phyloP scores from a whole-genome alignment of 2,797 vertebrate species.

The Sebastes flavidus region DNA sequence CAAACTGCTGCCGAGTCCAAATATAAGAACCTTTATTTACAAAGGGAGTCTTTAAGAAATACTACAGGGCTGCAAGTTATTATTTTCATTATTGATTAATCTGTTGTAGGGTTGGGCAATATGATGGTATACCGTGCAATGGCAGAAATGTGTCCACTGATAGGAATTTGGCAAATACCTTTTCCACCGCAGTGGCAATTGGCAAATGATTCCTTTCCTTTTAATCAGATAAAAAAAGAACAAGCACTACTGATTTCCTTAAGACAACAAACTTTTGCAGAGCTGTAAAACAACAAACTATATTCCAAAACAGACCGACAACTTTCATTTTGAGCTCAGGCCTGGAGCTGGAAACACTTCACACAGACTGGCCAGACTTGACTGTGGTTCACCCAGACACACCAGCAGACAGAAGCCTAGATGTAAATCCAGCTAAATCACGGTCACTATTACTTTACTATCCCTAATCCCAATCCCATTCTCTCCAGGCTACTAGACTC shows the following conservation, averaged over 20 bases:
- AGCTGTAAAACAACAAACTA: neutral
- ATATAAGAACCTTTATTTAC: conserved; percentile 7
- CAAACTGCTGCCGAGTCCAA: neutral
- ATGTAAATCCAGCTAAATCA: conserved; percentile 27
- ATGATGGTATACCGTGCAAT: too few species aligned
- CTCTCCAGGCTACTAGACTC: conserved; percentile 31
- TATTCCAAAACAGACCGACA: neutral
- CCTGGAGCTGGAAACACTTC: neutral
- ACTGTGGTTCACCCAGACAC: neutral
- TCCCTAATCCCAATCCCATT: conserved; percentile 54
- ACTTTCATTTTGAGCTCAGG: neutral
- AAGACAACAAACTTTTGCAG: neutral
- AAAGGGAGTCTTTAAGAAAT: neutral
- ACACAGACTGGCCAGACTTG: neutral
- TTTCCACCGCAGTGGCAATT: too few species aligned
- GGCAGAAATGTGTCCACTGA: too few species aligned
- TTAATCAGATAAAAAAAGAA: neutral
- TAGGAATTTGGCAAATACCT: too few species aligned
- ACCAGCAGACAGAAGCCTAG: conserved; percentile 3
- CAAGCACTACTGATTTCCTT: neutral
- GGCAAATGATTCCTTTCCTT: neutral
- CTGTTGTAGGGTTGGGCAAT: too few species aligned
- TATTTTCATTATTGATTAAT: neutral
- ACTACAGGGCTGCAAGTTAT: neutral
- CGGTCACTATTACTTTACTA: conserved; percentile 42